Evolutionary conservation across 2,113 vertebrate genomes (phyloP).

Genomic region (Grallaria varia): DNA sequence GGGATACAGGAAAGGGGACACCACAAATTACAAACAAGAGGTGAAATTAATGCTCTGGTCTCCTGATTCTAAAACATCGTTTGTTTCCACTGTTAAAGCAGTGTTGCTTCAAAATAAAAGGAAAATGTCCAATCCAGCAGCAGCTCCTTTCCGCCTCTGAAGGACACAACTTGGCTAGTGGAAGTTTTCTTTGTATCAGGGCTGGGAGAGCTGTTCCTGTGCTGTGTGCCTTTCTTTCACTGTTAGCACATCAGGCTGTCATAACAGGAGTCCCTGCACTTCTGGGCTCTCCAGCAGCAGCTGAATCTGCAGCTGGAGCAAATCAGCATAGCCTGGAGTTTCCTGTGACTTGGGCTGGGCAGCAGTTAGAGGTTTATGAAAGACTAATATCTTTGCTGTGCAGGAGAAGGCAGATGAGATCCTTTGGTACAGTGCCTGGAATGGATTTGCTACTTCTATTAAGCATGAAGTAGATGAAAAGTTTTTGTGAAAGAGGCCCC

Average conservation of each 20-base stretch:
- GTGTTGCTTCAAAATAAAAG: background rate
- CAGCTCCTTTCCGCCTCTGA: background rate
- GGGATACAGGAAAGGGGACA: rapidly evolving
- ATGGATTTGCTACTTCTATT: background rate
- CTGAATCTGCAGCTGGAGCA: conserved; percentile 1
- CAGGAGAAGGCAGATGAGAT: background rate
- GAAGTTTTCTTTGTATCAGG: background rate
- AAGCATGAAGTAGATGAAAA: background rate
- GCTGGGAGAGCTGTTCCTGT: background rate
- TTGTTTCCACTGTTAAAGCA: background rate
- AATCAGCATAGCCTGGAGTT: background rate
- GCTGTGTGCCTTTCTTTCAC: background rate
- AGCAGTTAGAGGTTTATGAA: background rate
- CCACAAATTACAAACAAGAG: background rate
- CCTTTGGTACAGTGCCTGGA: background rate
- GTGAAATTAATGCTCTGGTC: background rate
- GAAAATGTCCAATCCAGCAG: background rate
- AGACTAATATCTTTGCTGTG: background rate
- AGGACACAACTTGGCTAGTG: background rate
- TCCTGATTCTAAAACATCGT: background rate
- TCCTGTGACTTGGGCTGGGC: background rate
- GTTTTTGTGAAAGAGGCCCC: background rate
- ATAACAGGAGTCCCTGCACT: background rate
- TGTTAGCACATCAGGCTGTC: background rate
- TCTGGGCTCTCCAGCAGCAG: background rate